phyloP scores from a whole-genome alignment of 2,888 invertebrate species.

The Melieria picta region DNA sequence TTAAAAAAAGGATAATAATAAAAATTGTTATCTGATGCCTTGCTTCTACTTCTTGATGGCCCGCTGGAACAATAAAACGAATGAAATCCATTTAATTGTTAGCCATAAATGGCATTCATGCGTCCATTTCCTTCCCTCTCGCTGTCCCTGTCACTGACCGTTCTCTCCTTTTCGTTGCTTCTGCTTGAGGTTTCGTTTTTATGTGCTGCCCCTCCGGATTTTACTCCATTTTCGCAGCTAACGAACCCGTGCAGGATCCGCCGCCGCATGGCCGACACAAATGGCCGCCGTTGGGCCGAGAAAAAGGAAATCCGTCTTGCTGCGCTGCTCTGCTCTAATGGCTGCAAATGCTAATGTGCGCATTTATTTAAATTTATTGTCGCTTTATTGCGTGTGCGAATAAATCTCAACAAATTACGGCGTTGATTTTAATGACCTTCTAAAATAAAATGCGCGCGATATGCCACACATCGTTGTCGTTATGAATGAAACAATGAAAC shows the following conservation, averaged over 20 bases:
- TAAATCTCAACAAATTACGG: constrained; percentile 49
- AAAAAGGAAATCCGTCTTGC: constrained; percentile 14
- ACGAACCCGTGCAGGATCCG: background rate
- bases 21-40: constrained; percentile 31
- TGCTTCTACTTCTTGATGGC: constrained; percentile 31
- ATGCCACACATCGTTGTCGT: too few relatives aligned
- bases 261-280: background rate
- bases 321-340: background rate
- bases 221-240: background rate
- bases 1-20: constrained; percentile 33
- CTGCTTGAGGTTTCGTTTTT: background rate
- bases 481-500: too few relatives aligned
- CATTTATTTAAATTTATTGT: constrained; percentile 44
- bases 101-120: constrained; percentile 45
- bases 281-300: constrained; percentile 11
- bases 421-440: constrained; percentile 45
- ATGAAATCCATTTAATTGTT: constrained; percentile 54
- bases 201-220: background rate
- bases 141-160: background rate
- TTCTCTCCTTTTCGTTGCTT: background rate
- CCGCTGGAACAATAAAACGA: constrained; percentile 48
- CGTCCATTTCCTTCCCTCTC: background rate
- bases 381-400: constrained; percentile 45
- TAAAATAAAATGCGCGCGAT: constrained; percentile 13
- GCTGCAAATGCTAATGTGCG: constrained; percentile 27